These are phyloP conservation scores for Erinaceus europaeus DNA, from an alignment of 2,113 vertebrate genomes.

Conservation along the genomic window DNA sequence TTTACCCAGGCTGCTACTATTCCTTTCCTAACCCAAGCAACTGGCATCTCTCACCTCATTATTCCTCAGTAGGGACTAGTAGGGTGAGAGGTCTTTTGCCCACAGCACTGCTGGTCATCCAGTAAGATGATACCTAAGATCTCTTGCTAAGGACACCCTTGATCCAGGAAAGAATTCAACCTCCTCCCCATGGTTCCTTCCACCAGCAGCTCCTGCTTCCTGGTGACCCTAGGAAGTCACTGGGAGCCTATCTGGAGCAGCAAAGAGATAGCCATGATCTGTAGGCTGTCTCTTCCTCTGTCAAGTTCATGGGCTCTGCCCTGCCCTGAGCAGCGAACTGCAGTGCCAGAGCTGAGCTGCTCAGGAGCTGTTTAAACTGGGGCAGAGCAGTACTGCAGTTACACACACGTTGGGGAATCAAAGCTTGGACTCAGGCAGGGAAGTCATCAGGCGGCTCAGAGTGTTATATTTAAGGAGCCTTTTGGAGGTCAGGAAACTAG, in stretches of 20 bases:
- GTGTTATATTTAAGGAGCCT: slow-evolving; percentile 74
- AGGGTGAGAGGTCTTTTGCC: neutral
- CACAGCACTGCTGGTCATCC: neutral
- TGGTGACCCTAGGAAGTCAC: slow-evolving; percentile 26
- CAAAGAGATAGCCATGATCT: neutral
- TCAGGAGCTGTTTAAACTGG: slow-evolving; percentile 62
- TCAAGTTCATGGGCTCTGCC: neutral
- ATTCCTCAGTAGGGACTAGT: neutral
- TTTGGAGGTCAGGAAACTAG: slow-evolving; percentile 72
- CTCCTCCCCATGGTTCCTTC: neutral
- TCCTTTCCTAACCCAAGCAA: neutral
- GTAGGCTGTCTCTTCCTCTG: neutral
- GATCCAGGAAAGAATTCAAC: neutral
- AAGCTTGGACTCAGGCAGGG: slow-evolving; percentile 57
- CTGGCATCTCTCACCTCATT: neutral
- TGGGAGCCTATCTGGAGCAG: slow-evolving; percentile 6
- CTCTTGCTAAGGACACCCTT: neutral
- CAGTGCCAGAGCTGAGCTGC: neutral
- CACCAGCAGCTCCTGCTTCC: neutral
- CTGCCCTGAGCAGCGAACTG: neutral
- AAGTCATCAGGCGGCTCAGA: slow-evolving; percentile 44
- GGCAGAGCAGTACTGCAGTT: slow-evolving; percentile 67
- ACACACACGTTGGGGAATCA: slow-evolving; percentile 68
- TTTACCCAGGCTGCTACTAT: neutral
- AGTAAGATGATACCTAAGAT: neutral